phyloP scores from a whole-genome alignment of 1,140 invertebrate genomes.

The Drosophila albomicans region DNA sequence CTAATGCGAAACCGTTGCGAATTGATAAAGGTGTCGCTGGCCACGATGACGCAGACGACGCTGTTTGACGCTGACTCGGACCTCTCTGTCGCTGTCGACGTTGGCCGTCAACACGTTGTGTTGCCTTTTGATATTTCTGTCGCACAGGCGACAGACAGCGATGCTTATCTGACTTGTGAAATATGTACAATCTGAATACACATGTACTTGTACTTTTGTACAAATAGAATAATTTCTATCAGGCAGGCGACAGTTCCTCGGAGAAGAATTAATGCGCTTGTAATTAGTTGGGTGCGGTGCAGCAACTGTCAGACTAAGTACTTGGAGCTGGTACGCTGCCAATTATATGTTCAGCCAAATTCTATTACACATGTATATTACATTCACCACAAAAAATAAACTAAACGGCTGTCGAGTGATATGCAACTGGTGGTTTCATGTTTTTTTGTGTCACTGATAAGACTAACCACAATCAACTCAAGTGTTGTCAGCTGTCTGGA shows the following conservation, averaged over 20 bases:
- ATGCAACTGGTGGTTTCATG: slow-evolving; percentile 41
- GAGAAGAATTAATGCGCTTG: slow-evolving; percentile 54
- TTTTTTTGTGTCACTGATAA: background rate
- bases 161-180: slow-evolving; percentile 55
- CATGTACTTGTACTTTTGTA: background rate
- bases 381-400: background rate
- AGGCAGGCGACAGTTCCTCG: slow-evolving; percentile 10
- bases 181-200: slow-evolving; percentile 1
- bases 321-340: slow-evolving; percentile 40
- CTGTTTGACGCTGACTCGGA: background rate
- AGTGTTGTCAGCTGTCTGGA: background rate
- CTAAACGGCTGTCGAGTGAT: background rate
- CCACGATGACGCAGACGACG: slow-evolving; percentile 30
- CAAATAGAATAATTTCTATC: background rate
- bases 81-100: slow-evolving; percentile 7
- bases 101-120: slow-evolving; percentile 39
- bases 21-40: slow-evolving; percentile 64
- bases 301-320: slow-evolving; percentile 56
- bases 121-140: slow-evolving; percentile 53
- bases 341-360: slow-evolving; percentile 30
- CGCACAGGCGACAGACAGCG: slow-evolving; percentile 33
- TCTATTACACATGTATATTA: background rate
- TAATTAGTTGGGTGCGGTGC: slow-evolving; percentile 64
- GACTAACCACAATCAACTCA: background rate
- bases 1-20: slow-evolving; percentile 51